Percentiles rank a stretch among this genome's conserved stretches.
These are phyloP conservation scores for Arvicanthis niloticus DNA, from an alignment of 2,113 vertebrate species.

Conservation along the genomic window DNA sequence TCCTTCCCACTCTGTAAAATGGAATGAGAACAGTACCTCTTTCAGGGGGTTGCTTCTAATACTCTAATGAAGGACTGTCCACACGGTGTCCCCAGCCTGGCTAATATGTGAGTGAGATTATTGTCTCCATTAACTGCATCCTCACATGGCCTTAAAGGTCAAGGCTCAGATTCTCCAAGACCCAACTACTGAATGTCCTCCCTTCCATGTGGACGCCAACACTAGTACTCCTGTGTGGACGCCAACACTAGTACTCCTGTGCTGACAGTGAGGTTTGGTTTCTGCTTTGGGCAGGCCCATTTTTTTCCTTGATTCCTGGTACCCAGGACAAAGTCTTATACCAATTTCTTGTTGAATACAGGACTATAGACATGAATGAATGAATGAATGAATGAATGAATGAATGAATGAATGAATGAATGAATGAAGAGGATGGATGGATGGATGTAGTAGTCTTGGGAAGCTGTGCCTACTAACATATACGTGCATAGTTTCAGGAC, in stretches of 20 bases:
- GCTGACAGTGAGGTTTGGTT: not conserved
- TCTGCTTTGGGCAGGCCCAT: not conserved
- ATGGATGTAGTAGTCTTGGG: not conserved
- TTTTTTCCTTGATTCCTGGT: not conserved
- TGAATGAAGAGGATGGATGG: not conserved
- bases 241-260: accelerated
- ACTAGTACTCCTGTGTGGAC: no score
- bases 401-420: not conserved
- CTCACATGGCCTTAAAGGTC: not conserved
- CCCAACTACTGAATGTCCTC: not conserved
- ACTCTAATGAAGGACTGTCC: not conserved
- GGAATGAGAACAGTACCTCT: not conserved
- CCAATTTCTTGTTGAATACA: not conserved
- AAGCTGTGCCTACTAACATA: not conserved
- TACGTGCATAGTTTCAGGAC: no score
- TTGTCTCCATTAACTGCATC: no score
- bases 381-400: not conserved
- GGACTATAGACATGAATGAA: not conserved
- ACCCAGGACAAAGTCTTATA: not conserved
- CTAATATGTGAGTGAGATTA: not conserved
- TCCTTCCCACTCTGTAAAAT: not conserved
- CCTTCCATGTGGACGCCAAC: not conserved
- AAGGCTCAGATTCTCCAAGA: not conserved
- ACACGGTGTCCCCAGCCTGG: not conserved
- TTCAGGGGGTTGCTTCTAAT: not conserved